A percentile compares a stretch with the other conserved stretches of the same genome.
phyloP scores from a whole-genome alignment of 2,797 vertebrate genomes.

The Tenualosa thibaudeaui region DNA sequence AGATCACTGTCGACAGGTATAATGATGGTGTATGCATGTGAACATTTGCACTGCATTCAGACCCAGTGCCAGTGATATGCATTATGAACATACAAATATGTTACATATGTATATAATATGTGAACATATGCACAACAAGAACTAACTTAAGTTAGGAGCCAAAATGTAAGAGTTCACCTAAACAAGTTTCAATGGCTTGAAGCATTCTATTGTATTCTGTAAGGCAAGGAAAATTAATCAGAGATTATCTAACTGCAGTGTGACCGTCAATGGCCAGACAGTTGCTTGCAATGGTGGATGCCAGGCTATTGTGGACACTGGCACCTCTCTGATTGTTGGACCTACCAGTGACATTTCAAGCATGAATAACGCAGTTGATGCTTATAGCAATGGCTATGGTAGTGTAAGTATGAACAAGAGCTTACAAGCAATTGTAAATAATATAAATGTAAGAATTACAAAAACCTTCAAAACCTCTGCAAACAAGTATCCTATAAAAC shows the following conservation, averaged over 20 bases:
- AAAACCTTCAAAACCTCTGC: background rate
- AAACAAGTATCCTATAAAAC: background rate
- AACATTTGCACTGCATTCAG: background rate
- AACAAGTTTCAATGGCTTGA: background rate
- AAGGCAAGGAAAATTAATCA: background rate
- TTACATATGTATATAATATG: no score
- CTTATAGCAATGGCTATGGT: slow-evolving; percentile 36
- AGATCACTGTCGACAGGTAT: slow-evolving; percentile 62
- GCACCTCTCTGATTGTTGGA: slow-evolving; percentile 56
- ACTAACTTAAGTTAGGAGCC: background rate
- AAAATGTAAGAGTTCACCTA: background rate
- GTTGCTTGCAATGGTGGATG: slow-evolving; percentile 56
- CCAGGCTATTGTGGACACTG: slow-evolving; percentile 62
- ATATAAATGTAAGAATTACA: background rate
- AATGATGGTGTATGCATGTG: background rate
- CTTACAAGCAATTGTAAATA: background rate
- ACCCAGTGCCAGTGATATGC: no score
- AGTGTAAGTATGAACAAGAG: slow-evolving; percentile 43
- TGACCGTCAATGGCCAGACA: slow-evolving; percentile 54
- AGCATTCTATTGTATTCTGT: background rate
- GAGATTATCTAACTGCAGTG: slow-evolving; percentile 38
- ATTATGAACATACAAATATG: no score
- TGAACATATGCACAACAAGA: no score
- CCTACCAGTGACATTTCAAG: slow-evolving; percentile 46
- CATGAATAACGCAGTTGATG: slow-evolving; percentile 45